A percentile compares a stretch with the other conserved stretches of the same genome.
These are phyloP conservation scores for Acrocephalus arundinaceus DNA, from an alignment of 2,113 vertebrate genomes.

Conservation along the genomic window DNA sequence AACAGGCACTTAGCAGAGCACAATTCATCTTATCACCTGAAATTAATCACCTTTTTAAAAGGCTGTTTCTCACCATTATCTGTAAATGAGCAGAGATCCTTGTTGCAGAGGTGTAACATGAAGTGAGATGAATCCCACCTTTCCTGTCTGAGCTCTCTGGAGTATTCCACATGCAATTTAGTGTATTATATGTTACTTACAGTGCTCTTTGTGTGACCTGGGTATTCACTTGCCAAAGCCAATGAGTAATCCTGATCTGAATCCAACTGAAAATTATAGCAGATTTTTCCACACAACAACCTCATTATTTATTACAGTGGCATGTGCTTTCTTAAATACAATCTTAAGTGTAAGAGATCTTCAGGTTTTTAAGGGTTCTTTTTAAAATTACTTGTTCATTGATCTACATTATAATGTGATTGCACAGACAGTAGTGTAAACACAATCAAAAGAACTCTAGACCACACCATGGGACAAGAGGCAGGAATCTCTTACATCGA, in stretches of 20 bases:
- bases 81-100: not conserved
- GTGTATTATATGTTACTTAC: not conserved
- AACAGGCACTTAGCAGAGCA: not conserved
- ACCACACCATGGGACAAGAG: not conserved
- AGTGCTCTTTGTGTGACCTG: not conserved
- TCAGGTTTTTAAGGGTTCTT: not conserved
- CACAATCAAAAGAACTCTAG: not conserved
- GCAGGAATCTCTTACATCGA: not conserved
- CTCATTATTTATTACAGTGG: not conserved
- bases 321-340: not conserved
- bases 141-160: not conserved
- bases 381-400: not conserved
- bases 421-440: not conserved
- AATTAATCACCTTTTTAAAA: not conserved
- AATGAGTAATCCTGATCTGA: not conserved
- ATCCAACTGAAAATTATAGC: not conserved
- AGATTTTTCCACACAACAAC: not conserved
- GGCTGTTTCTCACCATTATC: not conserved
- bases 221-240: not conserved
- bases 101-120: not conserved
- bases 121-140: not conserved
- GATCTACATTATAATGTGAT: not conserved
- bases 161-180: not conserved
- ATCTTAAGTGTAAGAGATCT: not conserved
- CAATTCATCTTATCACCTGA: not conserved